Conservation (phyloP, 2,113 vertebrate genomes). For the Petaurus breviceps region DNA sequence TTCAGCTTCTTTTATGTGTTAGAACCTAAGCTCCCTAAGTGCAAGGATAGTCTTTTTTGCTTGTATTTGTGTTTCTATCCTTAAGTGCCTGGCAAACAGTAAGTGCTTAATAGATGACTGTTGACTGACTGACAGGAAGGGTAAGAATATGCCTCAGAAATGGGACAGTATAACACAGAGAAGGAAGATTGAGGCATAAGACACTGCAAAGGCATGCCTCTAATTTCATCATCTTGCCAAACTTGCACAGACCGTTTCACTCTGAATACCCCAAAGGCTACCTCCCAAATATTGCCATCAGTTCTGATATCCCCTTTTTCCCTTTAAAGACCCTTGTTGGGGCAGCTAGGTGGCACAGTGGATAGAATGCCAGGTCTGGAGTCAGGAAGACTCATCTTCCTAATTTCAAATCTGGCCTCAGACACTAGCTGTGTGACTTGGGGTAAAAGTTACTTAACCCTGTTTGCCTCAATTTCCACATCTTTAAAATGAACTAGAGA, state of each 20-base stretch:
- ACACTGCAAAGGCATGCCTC: not conserved
- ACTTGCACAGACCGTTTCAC: not conserved
- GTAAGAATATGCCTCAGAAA: not conserved
- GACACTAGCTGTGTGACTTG: not conserved
- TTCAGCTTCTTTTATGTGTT: not conserved
- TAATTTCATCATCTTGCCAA: not conserved
- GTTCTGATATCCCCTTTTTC: not conserved
- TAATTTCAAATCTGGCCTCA: not conserved
- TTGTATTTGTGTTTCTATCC: not conserved
- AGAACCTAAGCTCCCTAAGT: not conserved
- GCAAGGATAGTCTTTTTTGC: not conserved
- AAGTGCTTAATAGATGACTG: not conserved
- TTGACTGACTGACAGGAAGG: not conserved
- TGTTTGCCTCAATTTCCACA: not conserved
- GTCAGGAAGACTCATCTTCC: not conserved
- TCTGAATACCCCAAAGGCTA: not conserved
- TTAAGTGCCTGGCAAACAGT: not conserved
- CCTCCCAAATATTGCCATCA: not conserved
- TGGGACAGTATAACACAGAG: not conserved
- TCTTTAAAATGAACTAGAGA: not conserved
- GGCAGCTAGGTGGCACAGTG: not conserved
- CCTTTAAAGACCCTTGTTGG: not conserved
- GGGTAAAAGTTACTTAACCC: not conserved
- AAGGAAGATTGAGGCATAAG: not conserved
- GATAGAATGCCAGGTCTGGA: not conserved